Evolutionary conservation across 1,140 invertebrate genomes (phyloP), one percentile per base, ranked within the genome.

Genomic region (Radopholus similis): DNA sequence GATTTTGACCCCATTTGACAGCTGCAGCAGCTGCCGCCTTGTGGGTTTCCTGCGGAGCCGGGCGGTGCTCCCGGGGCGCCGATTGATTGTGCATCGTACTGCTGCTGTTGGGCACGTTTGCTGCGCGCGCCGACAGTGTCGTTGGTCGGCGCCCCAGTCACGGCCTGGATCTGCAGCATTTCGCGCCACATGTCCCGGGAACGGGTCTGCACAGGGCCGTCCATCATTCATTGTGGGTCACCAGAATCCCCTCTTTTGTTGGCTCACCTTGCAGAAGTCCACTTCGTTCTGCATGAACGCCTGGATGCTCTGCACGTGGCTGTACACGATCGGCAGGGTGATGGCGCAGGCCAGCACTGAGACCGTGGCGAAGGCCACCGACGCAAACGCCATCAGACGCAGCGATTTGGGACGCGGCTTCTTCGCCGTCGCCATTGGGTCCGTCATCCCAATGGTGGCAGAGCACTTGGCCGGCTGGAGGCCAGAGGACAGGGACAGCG

Each of bases 271-370:
- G 59, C 79, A 81, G 59, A 81, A 81, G 28, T 82, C 80, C 3
- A 82, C 80, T 68, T 81, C 79, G 58, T 81, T 82, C 37, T 81
- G 78, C 79, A 81, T 81, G 51, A 72, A 82, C 11, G 79, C 77
- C 57, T 82, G 79, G 30, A 81, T 76, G 26, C 57, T 67, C 40
- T 81, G 80, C n/a, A 81, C 79, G 68, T 81, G 76, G 66, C 81
- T 76, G 66, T 81, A 81, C 9, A 81, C 78, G 40, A 81, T 70
- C 5, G 79, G 79, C 21, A 81, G 56, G 37, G 78, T 81, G 38
- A 81, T 71, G 21, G 73, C 67, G 58, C 78, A 78, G 30, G 80
- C 74, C n/a, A 81, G 32, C 28, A 81, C 73, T 4, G 78, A 81
- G 18, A 82, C 75, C n/a, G 81, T 78, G 18, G 77, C 74, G 35